Evolutionary conservation across 1,140 invertebrate species (phyloP).

Genomic region (Tetramorium simillimum): DNA sequence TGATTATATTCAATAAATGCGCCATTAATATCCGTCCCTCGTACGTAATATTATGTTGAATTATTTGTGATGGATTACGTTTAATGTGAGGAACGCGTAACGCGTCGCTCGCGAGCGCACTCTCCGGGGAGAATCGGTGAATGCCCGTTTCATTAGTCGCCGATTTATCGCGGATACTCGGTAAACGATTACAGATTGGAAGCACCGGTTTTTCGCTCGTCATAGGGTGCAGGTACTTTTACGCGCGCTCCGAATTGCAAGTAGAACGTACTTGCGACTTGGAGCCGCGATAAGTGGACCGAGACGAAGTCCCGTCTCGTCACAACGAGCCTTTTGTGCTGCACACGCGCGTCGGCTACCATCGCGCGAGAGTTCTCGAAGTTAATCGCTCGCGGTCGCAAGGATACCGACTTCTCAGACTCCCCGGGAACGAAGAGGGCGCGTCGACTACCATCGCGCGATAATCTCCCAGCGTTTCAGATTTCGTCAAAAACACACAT

Average conservation of each 20-base stretch:
- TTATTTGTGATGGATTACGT: constrained; percentile 16
- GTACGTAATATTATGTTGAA: neutral
- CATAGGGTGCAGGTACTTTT: constrained; percentile 29
- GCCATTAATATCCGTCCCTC: constrained; percentile 18
- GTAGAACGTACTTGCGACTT: constrained; percentile 68
- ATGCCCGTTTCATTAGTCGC: neutral
- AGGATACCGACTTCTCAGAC: neutral
- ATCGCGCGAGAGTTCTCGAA: constrained; percentile 34
- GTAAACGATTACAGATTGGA: neutral
- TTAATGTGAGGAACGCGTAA: neutral
- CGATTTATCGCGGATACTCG: neutral
- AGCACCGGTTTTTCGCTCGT: constrained; percentile 31
- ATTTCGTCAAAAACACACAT: neutral
- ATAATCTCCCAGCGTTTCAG: neutral
- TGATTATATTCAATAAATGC: constrained; percentile 18
- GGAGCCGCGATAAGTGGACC: constrained; percentile 80
- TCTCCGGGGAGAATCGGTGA: neutral
- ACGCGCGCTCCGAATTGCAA: constrained; percentile 70
- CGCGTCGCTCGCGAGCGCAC: neutral
- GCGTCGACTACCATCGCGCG: neutral
- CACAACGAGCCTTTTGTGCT: constrained; percentile 76
- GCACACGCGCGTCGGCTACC: constrained; percentile 25
- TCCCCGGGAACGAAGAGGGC: neutral
- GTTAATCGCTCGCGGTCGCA: constrained; percentile 38
- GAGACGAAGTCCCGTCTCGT: constrained; percentile 80